Evolutionary conservation across 2,113 vertebrate genomes (phyloP).

Genomic region (Eublepharis macularius): DNA sequence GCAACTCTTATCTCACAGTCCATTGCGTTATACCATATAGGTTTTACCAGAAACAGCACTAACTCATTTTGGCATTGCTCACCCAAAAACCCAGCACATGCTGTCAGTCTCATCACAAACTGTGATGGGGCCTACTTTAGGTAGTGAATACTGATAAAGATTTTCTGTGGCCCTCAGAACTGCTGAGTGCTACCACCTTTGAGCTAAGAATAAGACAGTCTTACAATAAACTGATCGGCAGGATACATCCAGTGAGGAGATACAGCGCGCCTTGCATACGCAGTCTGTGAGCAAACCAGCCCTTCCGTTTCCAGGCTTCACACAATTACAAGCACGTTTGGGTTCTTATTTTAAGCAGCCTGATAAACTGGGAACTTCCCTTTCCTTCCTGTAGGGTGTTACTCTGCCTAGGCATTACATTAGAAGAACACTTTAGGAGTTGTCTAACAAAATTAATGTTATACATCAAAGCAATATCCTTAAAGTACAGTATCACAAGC

Average conservation of each 20-base stretch:
- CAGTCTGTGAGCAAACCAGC: background rate
- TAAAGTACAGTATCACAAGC: background rate
- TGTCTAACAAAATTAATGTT: background rate
- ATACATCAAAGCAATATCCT: background rate
- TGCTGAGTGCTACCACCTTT: background rate
- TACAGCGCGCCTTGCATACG: background rate
- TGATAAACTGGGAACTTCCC: background rate
- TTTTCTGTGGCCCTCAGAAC: background rate
- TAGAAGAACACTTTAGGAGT: background rate
- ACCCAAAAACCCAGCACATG: background rate
- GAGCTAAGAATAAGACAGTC: background rate
- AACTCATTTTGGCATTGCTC: background rate
- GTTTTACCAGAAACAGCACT: background rate
- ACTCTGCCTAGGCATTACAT: background rate
- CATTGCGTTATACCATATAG: background rate
- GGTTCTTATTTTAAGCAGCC: background rate
- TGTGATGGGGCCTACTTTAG: background rate
- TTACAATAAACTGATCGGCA: too few relatives aligned
- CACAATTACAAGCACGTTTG: background rate
- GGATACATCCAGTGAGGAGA: background rate
- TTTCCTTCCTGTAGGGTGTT: constrained; percentile 4
- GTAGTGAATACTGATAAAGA: background rate
- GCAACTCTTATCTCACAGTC: background rate
- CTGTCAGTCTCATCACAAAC: background rate
- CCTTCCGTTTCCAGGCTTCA: background rate